Conservation (phyloP, 2,888 invertebrate genomes). For the Danaus chrysippus region DNA sequence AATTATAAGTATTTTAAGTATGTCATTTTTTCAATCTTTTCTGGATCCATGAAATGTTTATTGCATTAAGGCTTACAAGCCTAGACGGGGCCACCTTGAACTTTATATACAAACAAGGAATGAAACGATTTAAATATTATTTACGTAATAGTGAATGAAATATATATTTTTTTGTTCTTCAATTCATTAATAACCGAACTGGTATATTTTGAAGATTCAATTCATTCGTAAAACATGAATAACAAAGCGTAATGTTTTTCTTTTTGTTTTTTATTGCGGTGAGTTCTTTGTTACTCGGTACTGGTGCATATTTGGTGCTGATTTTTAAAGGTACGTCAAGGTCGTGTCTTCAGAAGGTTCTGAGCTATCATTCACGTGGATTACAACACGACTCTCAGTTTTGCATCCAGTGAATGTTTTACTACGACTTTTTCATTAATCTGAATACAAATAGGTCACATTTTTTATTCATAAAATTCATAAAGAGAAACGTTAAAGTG, state of each 20-base stretch:
- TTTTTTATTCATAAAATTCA: too few relatives aligned
- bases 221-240: not conserved
- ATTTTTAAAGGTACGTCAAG: constrained; percentile 49
- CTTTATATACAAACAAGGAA: not conserved
- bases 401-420: too few relatives aligned
- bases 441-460: too few relatives aligned
- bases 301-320: constrained; percentile 35
- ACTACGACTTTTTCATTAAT: too few relatives aligned
- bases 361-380: constrained; percentile 45
- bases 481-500: too few relatives aligned
- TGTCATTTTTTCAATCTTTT: too few relatives aligned
- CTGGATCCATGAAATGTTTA: too few relatives aligned
- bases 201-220: too few relatives aligned
- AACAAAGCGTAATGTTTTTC: constrained; percentile 40
- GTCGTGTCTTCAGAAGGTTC: constrained; percentile 35
- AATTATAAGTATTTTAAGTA: too few relatives aligned
- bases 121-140: not conserved
- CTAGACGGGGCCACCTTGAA: not conserved
- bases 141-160: not conserved
- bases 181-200: too few relatives aligned
- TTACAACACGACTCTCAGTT: constrained; percentile 5
- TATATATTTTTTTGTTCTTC: too few relatives aligned
- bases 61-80: too few relatives aligned
- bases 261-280: constrained; percentile 32
- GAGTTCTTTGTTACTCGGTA: constrained; percentile 36